Conservation (phyloP, 2,113 vertebrate genomes). For the Eulacestoma nigropectus region DNA sequence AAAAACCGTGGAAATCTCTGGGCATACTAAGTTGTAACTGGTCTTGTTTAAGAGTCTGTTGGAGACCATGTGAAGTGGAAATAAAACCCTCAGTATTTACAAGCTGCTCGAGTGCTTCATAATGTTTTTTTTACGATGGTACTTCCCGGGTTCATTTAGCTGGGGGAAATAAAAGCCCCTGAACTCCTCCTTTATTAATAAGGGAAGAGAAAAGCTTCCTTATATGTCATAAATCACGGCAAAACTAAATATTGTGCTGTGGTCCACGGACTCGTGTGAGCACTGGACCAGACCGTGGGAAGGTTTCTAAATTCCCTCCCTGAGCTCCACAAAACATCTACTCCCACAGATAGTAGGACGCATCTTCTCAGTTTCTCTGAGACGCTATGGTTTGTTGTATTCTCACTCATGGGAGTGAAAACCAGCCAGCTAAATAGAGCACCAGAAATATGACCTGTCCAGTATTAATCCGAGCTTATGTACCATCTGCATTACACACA, state of each 20-base stretch:
- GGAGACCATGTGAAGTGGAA: conserved; percentile 66
- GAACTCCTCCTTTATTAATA: neutral
- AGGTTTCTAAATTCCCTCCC: neutral
- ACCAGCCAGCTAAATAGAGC: neutral
- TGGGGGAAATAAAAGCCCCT: neutral
- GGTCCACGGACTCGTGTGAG: neutral
- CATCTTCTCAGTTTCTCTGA: neutral
- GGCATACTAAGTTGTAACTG: conserved; percentile 60
- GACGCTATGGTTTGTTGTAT: neutral
- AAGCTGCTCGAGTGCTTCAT: neutral
- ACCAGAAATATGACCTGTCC: neutral
- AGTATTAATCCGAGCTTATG: neutral
- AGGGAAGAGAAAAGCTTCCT: neutral
- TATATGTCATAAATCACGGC: neutral
- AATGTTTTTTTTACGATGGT: neutral
- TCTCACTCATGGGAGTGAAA: neutral
- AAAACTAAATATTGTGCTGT: neutral
- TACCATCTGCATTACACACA: neutral
- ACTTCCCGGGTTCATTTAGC: neutral
- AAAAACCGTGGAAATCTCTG: conserved; percentile 51
- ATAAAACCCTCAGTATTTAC: conserved; percentile 75
- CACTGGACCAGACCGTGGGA: neutral
- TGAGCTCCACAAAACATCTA: neutral
- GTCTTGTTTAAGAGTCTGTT: conserved; percentile 67
- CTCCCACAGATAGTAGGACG: neutral